phyloP scores from a whole-genome alignment of 2,113 vertebrate species.

The Mustela nigripes region DNA sequence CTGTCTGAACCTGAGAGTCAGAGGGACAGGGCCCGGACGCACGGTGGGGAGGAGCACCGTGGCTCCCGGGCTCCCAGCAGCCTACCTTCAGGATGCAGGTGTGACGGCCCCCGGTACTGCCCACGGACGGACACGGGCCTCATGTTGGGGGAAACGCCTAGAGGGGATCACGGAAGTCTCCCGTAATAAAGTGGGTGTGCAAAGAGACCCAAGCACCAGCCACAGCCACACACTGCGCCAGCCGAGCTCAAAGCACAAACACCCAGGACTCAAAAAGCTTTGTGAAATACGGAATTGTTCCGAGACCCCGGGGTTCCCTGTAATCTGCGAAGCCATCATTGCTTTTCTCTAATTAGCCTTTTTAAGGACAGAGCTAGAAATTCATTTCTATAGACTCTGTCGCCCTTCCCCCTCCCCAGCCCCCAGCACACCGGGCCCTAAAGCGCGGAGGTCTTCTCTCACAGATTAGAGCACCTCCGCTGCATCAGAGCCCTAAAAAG shows the following conservation, averaged over 20 bases:
- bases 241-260: not conserved
- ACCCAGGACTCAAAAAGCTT: not conserved
- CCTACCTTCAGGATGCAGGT: not conserved
- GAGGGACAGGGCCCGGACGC: not conserved
- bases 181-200: not conserved
- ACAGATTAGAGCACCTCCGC: not conserved
- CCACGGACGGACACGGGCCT: not conserved
- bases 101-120: not conserved
- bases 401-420: no score
- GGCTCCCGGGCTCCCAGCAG: not conserved
- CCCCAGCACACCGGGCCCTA: not conserved
- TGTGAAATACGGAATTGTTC: not conserved
- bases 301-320: not conserved
- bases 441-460: not conserved
- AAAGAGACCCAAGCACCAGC: not conserved
- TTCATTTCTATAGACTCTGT: not conserved
- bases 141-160: fast-evolving
- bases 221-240: not conserved
- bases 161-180: not conserved
- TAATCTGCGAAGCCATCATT: not conserved
- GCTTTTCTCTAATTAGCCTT: constrained; percentile 30
- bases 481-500: not conserved
- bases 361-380: not conserved
- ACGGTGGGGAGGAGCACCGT: not conserved
- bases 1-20: not conserved